Evolutionary conservation across 1,140 invertebrate species (phyloP).

Genomic region (Eriosoma lanigerum): DNA sequence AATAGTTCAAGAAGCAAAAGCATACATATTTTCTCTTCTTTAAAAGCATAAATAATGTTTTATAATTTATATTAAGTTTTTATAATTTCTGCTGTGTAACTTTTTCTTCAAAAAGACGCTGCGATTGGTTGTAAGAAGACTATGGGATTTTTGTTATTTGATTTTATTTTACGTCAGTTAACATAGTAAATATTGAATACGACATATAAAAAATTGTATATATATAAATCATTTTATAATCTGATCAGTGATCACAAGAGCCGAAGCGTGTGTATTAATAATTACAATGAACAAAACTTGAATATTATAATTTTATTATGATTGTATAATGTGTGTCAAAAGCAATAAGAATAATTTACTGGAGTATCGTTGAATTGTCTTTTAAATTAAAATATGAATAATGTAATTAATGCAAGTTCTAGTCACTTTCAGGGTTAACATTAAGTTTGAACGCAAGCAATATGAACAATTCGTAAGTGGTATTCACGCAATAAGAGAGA

Average conservation of each 20-base stretch:
- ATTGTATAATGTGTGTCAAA: not conserved
- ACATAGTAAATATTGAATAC: not conserved
- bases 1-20: too few relatives aligned
- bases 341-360: not conserved
- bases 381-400: not conserved
- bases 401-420: not conserved
- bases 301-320: not conserved
- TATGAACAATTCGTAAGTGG: too few relatives aligned
- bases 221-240: not conserved
- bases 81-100: too few relatives aligned
- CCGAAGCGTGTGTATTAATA: not conserved
- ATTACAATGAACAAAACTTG: not conserved
- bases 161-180: not conserved
- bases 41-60: too few relatives aligned
- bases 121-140: too few relatives aligned
- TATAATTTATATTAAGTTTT: too few relatives aligned
- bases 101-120: too few relatives aligned
- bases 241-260: not conserved
- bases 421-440: not conserved
- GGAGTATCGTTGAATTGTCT: not conserved
- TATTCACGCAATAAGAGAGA: too few relatives aligned
- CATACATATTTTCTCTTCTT: too few relatives aligned
- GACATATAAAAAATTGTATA: not conserved
- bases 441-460: not conserved
- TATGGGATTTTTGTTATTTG: not conserved